These are phyloP conservation scores for Liopterus haemorrhoidalis DNA, from an alignment of 2,888 invertebrate genomes.

Conservation along the genomic window DNA sequence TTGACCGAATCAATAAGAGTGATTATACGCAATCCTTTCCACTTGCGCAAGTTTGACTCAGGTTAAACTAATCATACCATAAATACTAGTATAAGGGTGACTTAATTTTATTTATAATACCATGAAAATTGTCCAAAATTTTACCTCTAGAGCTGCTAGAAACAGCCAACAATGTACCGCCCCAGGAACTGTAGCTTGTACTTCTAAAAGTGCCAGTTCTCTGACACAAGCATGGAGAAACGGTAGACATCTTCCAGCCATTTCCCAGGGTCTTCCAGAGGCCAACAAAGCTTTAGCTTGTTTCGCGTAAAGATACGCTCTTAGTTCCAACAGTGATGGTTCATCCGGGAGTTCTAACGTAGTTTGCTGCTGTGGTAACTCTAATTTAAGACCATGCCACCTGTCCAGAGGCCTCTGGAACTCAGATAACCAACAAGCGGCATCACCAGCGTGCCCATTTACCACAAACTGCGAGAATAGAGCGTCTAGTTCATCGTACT, in stretches of 20 bases:
- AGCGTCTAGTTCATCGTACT: constrained; percentile 95
- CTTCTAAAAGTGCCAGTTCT: constrained; percentile 75
- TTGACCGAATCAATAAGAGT: no score
- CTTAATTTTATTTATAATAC: no score
- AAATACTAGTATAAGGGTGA: no score
- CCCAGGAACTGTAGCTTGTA: constrained; percentile 72
- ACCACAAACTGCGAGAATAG: constrained; percentile 94
- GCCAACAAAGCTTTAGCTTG: constrained; percentile 81
- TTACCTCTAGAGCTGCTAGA: constrained; percentile 83
- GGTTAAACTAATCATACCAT: no score
- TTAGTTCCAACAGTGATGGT: constrained; percentile 74
- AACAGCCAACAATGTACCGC: constrained; percentile 90
- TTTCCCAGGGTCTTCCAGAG: constrained; percentile 75
- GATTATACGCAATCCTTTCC: no score
- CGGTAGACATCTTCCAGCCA: constrained; percentile 81
- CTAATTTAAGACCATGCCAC: constrained; percentile 76
- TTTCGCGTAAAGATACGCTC: constrained; percentile 88
- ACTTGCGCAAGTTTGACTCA: no score
- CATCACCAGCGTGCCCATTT: constrained; percentile 84
- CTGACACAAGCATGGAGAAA: constrained; percentile 86
- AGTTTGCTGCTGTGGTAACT: constrained; percentile 61
- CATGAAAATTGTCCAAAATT: no score
- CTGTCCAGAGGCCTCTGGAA: constrained; percentile 74
- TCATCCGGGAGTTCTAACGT: constrained; percentile 43
- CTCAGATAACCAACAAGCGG: constrained; percentile 76